Base-by-base conservation (phyloP, 1,140 invertebrate species). In the Saxidomus purpurata region DNA sequence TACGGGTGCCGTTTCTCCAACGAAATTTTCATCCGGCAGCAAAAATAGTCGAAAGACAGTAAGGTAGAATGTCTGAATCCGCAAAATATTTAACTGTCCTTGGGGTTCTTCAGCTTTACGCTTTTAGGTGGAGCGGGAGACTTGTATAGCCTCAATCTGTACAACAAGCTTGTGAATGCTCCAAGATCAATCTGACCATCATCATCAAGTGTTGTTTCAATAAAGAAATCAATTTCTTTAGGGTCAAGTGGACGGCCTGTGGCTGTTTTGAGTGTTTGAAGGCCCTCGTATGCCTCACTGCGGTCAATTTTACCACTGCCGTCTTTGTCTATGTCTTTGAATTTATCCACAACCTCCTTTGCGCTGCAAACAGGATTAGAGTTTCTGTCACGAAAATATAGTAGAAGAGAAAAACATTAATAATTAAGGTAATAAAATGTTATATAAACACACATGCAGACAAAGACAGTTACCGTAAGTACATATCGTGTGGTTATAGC, bases 221-320 rank as follows among this genome's bases (percentile, higher is more conserved):
- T 86, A 87, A 95, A 95, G 85, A 95, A 94, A 25, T 94, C 94
- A 8, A 95, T 91, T 88, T 95, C 94, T 76, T 93, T 93, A 28
- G 93, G 92, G 67, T 93, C 91, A 49, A 93, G 87, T 17, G 86
- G 40, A 22, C 92, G 82, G 8, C 93, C 93, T 9, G 92, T 91
- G 6, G 89, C 91, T 9, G 93, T 94, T 59, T 93, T 93, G n/a
- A 94, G 63, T 9, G 81, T 82, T 49, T 89, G 85, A 63, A 94
- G 89, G 17, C 90, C 93, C 11, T 87, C 79, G 28, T 81, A 83
- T 0, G 92, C 92, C 55, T 93, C 92, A 43, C 92, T 86, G 28
- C 83, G 61, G n/a, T 94, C 93, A 38, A 94, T 67, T 38, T 93
- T 89, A 6, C 93, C 93, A 77, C 91, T 93, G 15, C 90, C 91